Base-by-base conservation (phyloP, 2,113 vertebrate genomes). In the Meriones unguiculatus region DNA sequence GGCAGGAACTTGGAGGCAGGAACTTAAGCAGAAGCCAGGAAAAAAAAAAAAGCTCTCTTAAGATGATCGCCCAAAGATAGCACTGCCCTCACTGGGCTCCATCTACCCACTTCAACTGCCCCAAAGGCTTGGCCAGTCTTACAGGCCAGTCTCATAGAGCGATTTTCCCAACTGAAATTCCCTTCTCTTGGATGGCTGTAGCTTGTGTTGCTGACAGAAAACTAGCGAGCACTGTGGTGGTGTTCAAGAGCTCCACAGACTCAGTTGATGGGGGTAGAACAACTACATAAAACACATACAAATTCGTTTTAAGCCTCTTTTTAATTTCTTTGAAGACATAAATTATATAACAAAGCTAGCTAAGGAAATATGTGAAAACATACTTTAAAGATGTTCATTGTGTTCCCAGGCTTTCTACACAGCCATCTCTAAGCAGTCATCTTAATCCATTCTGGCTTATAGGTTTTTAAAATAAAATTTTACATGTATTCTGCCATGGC, bases 371-470 rank as follows among this genome's bases (percentile, higher is more conserved):
- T 0, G 24, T 28, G 5, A 38, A 41, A 73, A 38, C 6, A 46
- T 11, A 24, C 12, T 38, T 52, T 52, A 46, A n/a, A 87, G 46
- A 82, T 24, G 1, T 1, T 5, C 62, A 50, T 30, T 81, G 8
- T 1, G 13, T 32, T 2, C 9, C 15, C 8, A 7, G 7, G 15
- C 0, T 25, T 2, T 76, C 35, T 0, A 20, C 35, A 5, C 0
- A 50, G 20, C 35, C 5, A 8, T 75, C 18, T 85, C 46, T 8
- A 32, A 2, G 13, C 30, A 87, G 13, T 17, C 2, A 32, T 38
- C n/a, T 92, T 5, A 73, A 35, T 20, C 59, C 35, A 82, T 54
- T 75, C n/a, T 87, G 50, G 1, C 35, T 67, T 46, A 8, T 70
- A 54, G 4, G 2, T 69, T 91, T 91, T 75, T 73, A 7, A 52